phyloP scores from a whole-genome alignment of 2,888 invertebrate genomes.

The Crocallis elinguaria region DNA sequence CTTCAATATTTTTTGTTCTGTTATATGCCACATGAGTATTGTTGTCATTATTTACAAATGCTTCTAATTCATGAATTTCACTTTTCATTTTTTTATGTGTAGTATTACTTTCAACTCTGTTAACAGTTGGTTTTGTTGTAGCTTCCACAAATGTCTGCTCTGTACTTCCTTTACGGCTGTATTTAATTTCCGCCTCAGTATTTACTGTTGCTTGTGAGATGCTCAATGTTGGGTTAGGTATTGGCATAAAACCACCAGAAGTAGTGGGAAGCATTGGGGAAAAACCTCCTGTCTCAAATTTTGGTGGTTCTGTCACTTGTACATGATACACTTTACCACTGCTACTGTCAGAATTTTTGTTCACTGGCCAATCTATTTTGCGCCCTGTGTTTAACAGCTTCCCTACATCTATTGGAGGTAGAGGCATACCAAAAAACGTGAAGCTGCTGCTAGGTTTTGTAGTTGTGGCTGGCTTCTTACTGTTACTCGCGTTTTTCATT shows the following conservation, averaged over 20 bases:
- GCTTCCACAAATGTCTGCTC: slow-evolving; percentile 50
- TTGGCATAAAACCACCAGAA: slow-evolving; percentile 89
- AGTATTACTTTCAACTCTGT: slow-evolving; percentile 58
- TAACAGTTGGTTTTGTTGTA: slow-evolving; percentile 55
- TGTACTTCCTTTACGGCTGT: slow-evolving; percentile 51
- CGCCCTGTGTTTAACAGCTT: slow-evolving; percentile 85
- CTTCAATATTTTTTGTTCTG: slow-evolving; percentile 74
- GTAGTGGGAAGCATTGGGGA: slow-evolving; percentile 89
- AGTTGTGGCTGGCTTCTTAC: slow-evolving; percentile 60
- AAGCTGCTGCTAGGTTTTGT: slow-evolving; percentile 86
- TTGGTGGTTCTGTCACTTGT: slow-evolving; percentile 80
- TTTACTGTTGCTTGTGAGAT: slow-evolving; percentile 50
- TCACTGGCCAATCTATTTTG: slow-evolving; percentile 76
- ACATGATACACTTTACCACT: slow-evolving; percentile 62
- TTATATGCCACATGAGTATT: slow-evolving; percentile 74
- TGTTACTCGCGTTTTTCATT: slow-evolving; percentile 62
- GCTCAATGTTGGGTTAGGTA: slow-evolving; percentile 73
- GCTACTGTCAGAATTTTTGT: slow-evolving; percentile 57
- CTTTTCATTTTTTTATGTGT: slow-evolving; percentile 72
- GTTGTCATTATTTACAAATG: slow-evolving; percentile 71
- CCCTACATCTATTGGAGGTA: slow-evolving; percentile 89
- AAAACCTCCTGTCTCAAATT: slow-evolving; percentile 91
- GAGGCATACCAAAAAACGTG: slow-evolving; percentile 93
- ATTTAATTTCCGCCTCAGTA: slow-evolving; percentile 46
- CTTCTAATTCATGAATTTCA: slow-evolving; percentile 76